Evolutionary conservation across 2,888 invertebrate species (phyloP), one percentile per base, ranked within the genome.

Genomic region (Penaeus monodon): DNA sequence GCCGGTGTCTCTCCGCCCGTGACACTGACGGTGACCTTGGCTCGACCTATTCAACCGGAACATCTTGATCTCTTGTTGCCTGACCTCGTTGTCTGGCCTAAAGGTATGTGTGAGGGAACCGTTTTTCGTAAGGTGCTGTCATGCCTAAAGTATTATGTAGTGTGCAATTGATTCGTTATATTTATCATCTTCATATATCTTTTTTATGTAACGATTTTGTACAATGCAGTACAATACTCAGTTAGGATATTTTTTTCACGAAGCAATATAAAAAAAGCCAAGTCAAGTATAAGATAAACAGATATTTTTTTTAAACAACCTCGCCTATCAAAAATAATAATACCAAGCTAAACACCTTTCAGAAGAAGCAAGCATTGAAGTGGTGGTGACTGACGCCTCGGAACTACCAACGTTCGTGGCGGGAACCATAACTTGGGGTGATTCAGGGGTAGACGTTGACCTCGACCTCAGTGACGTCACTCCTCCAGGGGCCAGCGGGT

Each of bases 381-480:
- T 80, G 38, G 24, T 33, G 2, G 24, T 80, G 24, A 22, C 0
- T 17, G 63, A 64, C 63, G 27, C 20, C 2, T n/a, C 27, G 7
- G 64, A 80, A 64, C 65, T 80, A 20, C 80, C 80, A 17, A 80
- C 80, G 6, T 64, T 33, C 33, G 65, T 80, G 10, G 24, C 38
- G 14, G 65, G 65, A 20, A 20, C 65, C 7, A 0, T 80, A 20
- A 24, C 20, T n/a, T 80, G 80, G 80, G 49, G 65, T 38, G 80
- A 80, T n/a, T 64, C 64, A 14, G 80, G 20, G n/a, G 20, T 66
- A 66, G 80, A 80, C 33, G 33, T 33, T 27, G 38, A 22, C 2
- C 33, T 80, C 22, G 80, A 80, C 38, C 38, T 80, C 63, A 80
- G 29, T 38, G n/a, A 29, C 27, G 44, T 38, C 24, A 80, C 80